Evolutionary conservation across 2,113 vertebrate genomes (phyloP).

Genomic region (Ptychochromis oligacanthus): DNA sequence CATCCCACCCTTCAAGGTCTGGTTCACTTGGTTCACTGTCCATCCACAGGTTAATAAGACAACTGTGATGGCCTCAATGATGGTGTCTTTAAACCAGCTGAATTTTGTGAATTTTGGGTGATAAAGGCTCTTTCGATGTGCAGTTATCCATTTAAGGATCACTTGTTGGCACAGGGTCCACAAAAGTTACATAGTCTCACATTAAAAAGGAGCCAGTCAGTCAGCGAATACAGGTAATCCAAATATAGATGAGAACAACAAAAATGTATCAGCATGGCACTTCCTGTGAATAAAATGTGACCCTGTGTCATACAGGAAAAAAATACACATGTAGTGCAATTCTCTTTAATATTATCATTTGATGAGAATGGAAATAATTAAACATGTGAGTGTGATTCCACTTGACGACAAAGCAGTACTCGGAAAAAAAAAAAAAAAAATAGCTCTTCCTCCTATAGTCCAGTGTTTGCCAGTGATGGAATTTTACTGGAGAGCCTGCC

Average conservation of each 20-base stretch:
- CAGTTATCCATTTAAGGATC: background rate
- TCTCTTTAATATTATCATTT: conserved; percentile 11
- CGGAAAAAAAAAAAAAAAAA: conserved; percentile 47
- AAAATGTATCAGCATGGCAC: background rate
- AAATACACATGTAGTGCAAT: background rate
- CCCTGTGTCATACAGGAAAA: background rate
- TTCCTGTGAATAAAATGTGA: background rate
- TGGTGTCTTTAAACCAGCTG: background rate
- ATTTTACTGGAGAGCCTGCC: conserved; percentile 72
- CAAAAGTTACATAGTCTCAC: background rate
- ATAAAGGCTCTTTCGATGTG: background rate
- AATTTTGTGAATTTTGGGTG: background rate
- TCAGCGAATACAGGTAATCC: background rate
- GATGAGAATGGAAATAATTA: conserved; percentile 20
- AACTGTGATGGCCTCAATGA: background rate
- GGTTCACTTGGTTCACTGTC: background rate
- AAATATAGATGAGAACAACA: background rate
- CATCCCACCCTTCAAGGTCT: background rate
- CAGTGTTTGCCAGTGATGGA: conserved; percentile 65
- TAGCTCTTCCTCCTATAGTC: conserved; percentile 43
- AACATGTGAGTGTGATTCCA: conserved; percentile 27
- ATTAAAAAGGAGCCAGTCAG: background rate
- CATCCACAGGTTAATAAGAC: background rate
- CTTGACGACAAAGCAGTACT: conserved; percentile 47
- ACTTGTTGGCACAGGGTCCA: background rate